These are phyloP conservation scores for Octomys mimax DNA, from an alignment of 2,797 vertebrate species.

Conservation along the genomic window DNA sequence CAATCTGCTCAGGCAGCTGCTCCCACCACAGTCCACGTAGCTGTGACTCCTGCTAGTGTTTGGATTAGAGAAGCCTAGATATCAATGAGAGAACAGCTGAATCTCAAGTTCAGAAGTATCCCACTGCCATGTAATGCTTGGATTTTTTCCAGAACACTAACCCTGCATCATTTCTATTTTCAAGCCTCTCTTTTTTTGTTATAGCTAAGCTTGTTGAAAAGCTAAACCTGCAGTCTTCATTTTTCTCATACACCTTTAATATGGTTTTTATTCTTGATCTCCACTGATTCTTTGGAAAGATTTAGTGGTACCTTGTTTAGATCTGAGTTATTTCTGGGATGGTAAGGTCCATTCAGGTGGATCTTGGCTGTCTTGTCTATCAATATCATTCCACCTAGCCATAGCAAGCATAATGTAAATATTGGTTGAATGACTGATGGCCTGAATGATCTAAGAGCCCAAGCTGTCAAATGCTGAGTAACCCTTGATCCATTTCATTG, in stretches of 20 bases:
- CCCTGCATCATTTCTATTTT: background rate
- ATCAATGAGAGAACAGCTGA: conserved; percentile 2
- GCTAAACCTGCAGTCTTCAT: background rate
- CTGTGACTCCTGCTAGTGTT: conserved; percentile 13
- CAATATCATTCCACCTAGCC: background rate
- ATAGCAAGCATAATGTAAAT: background rate
- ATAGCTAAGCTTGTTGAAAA: background rate
- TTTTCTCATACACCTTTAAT: background rate
- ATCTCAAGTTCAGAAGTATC: conserved; percentile 12
- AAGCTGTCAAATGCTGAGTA: background rate
- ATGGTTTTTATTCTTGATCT: background rate
- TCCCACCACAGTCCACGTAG: background rate
- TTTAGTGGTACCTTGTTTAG: background rate
- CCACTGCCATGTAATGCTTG: background rate
- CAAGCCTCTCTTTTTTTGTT: background rate
- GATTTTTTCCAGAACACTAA: background rate
- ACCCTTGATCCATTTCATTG: background rate
- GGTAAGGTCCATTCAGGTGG: background rate
- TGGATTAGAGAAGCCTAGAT: conserved; percentile 2
- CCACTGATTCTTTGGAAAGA: conserved; percentile 1
- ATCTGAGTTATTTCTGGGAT: conserved; percentile 41
- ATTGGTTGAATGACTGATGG: background rate
- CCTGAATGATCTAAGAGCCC: background rate
- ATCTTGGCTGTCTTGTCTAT: background rate
- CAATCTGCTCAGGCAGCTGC: conserved; percentile 64